phyloP scores from a whole-genome alignment of 2,113 vertebrate genomes.

The Notothenia rossii region DNA sequence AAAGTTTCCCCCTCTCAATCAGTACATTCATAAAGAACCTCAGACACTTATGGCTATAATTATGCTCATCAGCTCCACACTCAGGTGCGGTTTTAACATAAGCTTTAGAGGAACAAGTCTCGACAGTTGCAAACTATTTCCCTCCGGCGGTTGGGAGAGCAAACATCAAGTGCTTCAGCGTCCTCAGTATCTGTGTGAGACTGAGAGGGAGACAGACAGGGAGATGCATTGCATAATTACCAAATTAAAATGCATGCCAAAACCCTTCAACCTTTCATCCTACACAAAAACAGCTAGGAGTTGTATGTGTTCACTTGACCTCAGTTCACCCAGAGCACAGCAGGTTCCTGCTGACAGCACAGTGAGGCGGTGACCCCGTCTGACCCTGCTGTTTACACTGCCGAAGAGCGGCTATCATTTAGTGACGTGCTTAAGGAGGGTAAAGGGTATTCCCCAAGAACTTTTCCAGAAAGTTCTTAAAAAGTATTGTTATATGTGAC shows the following conservation, averaged over 20 bases:
- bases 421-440: background rate
- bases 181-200: conserved; percentile 38
- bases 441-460: background rate
- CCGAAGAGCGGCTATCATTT: background rate
- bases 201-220: background rate
- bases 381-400: conserved; percentile 44
- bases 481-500: background rate
- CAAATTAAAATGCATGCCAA: conserved; percentile 27
- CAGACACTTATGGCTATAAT: conserved; percentile 72
- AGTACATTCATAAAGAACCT: conserved; percentile 54
- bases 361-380: conserved; percentile 25
- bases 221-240: conserved; percentile 58
- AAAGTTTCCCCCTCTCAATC: conserved; percentile 28
- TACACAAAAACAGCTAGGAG: conserved; percentile 20
- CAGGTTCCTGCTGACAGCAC: conserved; percentile 33
- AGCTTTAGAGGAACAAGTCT: conserved; percentile 80
- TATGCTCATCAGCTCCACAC: conserved; percentile 65
- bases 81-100: conserved; percentile 79
- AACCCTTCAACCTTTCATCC: conserved; percentile 31
- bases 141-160: conserved; percentile 56
- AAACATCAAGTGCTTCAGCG: conserved; percentile 55
- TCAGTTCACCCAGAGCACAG: conserved; percentile 7
- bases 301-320: conserved; percentile 16
- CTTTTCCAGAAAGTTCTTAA: too few species aligned
- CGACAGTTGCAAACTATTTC: conserved; percentile 80